These are phyloP conservation scores for Crypturellus tataupa DNA, from an alignment of 2,797 vertebrate genomes.

Conservation along the genomic window DNA sequence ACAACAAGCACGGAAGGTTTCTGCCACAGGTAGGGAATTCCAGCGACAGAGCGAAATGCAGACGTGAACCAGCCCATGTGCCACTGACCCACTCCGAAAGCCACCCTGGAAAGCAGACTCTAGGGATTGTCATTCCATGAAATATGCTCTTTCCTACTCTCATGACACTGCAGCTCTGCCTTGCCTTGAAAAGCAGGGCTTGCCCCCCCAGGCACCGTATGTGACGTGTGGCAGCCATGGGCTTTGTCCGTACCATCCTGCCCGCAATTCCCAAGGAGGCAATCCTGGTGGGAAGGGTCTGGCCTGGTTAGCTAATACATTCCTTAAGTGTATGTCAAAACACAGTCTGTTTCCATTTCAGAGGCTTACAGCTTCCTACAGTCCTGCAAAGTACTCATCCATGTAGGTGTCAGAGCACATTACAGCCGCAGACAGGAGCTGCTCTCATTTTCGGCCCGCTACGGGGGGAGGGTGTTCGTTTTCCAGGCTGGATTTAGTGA, in stretches of 20 bases:
- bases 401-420: not conserved
- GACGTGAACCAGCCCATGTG: rapidly evolving
- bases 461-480: not conserved
- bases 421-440: not conserved
- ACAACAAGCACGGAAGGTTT: not conserved
- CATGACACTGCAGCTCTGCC: not conserved
- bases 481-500: not conserved
- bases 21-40: not conserved
- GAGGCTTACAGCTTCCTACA: not conserved
- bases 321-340: conserved; percentile 22
- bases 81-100: not conserved
- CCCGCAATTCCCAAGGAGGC: not conserved
- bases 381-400: not conserved
- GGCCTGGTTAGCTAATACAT: not conserved
- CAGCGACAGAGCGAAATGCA: not conserved
- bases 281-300: not conserved
- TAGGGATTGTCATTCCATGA: not conserved
- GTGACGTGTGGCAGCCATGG: rapidly evolving
- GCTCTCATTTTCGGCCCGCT: not conserved
- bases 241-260: conserved; percentile 8
- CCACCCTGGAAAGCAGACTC: not conserved
- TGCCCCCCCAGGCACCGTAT: not conserved
- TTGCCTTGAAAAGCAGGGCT: not conserved
- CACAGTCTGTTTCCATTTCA: not conserved
- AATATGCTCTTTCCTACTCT: not conserved